These are phyloP conservation scores for Matsumurasca onukii DNA, from an alignment of 1,140 invertebrate genomes.

Conservation along the genomic window DNA sequence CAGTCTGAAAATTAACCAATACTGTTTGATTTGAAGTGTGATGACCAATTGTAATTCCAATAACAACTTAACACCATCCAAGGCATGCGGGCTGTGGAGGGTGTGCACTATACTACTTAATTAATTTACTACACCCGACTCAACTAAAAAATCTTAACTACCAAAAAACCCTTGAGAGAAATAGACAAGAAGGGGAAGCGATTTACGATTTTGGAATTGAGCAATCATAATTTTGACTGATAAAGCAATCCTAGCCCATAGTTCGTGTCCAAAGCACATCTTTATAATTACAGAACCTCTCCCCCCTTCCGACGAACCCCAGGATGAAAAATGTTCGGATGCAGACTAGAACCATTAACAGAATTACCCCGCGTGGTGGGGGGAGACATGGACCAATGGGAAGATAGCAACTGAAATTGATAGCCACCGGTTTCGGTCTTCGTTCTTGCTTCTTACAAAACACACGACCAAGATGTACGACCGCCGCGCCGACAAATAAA, in stretches of 20 bases:
- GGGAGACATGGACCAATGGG: slow-evolving; percentile 14
- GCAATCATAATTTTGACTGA: neutral
- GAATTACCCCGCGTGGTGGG: slow-evolving; percentile 8
- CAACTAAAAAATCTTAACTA: neutral
- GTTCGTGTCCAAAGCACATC: neutral
- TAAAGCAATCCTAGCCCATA: slow-evolving; percentile 3
- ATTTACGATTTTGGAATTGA: neutral
- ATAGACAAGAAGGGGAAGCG: neutral
- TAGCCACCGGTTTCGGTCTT: slow-evolving; percentile 4
- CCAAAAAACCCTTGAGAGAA: neutral
- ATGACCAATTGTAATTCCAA: no score
- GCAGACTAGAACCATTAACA: slow-evolving; percentile 8
- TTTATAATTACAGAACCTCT: slow-evolving; percentile 14
- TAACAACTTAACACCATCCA: no score
- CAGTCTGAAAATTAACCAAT: no score
- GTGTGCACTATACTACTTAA: no score
- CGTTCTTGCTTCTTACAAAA: neutral
- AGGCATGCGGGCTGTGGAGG: no score
- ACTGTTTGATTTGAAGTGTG: no score
- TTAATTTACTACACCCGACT: neutral
- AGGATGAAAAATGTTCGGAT: slow-evolving; percentile 14
- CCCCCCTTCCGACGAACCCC: no score
- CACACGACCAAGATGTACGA: slow-evolving; percentile 6
- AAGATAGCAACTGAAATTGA: slow-evolving; percentile 20
- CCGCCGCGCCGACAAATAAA: neutral